Conservation (phyloP, 1,140 invertebrate species). For the Cryptotermes secundus region DNA sequence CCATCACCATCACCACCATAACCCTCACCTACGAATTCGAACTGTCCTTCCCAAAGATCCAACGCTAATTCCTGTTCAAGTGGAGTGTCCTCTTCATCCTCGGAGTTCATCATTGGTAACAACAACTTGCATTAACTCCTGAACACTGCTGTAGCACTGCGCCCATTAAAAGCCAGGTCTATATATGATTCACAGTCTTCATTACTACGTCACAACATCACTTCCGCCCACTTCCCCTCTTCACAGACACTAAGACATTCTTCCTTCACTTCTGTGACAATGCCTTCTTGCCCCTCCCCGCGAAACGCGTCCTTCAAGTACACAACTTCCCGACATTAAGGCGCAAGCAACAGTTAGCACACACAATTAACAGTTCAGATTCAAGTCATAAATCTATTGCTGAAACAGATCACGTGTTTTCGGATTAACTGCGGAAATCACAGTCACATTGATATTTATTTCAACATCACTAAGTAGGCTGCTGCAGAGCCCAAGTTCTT, state of each 20-base stretch:
- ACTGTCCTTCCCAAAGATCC: slow-evolving; percentile 85
- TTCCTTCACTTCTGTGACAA: neutral
- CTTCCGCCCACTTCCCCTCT: neutral
- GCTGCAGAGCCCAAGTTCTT: too few relatives aligned
- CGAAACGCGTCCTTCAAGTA: neutral
- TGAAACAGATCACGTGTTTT: too few relatives aligned
- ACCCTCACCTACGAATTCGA: slow-evolving; percentile 68
- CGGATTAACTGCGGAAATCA: too few relatives aligned
- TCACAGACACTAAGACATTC: neutral
- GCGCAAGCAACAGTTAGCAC: neutral
- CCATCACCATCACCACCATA: slow-evolving; percentile 46
- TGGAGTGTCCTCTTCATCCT: slow-evolving; percentile 29
- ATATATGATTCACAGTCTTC: too few relatives aligned
- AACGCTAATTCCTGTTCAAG: slow-evolving; percentile 62
- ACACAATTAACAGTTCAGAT: neutral
- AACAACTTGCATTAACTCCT: too few relatives aligned
- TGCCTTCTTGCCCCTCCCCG: neutral
- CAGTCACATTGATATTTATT: too few relatives aligned
- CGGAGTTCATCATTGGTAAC: neutral
- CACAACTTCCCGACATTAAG: neutral
- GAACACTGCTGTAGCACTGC: neutral
- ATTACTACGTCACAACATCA: neutral
- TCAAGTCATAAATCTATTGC: too few relatives aligned
- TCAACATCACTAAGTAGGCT: too few relatives aligned
- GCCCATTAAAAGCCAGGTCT: neutral